A percentile compares a stretch with the other conserved stretches of the same genome.
Evolutionary conservation across 1,140 invertebrate species (phyloP).

Genomic region (Anastrepha obliqua): DNA sequence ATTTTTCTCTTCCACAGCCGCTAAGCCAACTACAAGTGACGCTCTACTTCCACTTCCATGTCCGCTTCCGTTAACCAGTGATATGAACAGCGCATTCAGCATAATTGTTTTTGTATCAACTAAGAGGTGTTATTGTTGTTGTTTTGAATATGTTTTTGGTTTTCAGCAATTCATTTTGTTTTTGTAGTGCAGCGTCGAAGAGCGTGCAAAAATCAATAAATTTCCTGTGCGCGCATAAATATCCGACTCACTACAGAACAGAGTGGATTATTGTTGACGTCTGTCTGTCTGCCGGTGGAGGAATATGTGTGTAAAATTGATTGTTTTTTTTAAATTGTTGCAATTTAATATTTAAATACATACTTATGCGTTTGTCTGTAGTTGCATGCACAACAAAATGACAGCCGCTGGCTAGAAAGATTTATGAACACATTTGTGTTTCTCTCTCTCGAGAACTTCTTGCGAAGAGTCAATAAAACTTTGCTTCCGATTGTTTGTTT

Average conservation of each 20-base stretch:
- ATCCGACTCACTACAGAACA: neutral
- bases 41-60: constrained; percentile 27
- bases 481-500: constrained; percentile 18
- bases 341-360: constrained; percentile 33
- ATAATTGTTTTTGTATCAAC: neutral
- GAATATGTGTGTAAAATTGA: neutral
- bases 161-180: no score
- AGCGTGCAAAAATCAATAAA: constrained; percentile 26
- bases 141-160: neutral
- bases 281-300: neutral
- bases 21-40: constrained; percentile 24
- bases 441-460: neutral
- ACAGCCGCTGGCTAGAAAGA: neutral
- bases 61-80: constrained; percentile 33
- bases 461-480: constrained; percentile 26
- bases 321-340: neutral
- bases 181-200: neutral
- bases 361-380: neutral
- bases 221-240: constrained; percentile 3
- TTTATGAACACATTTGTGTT: constrained; percentile 13
- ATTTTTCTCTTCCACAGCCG: neutral
- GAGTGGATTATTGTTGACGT: neutral
- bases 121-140: neutral
- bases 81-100: constrained; percentile 2
- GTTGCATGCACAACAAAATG: neutral